phyloP scores from a whole-genome alignment of 2,888 invertebrate genomes.

The Candidula unifasciata region DNA sequence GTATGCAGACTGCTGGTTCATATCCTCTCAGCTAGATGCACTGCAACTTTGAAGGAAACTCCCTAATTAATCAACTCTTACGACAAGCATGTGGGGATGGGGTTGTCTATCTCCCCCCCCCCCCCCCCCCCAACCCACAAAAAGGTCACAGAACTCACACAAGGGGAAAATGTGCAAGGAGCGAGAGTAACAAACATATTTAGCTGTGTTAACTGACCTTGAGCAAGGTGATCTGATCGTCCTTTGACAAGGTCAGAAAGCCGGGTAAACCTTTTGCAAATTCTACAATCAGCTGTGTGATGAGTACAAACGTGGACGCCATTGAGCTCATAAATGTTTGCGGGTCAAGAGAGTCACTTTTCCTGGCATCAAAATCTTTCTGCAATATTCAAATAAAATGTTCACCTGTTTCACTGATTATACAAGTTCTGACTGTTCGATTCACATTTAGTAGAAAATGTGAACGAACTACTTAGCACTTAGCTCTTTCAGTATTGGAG shows the following conservation, averaged over 20 bases:
- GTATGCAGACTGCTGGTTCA: too few species aligned
- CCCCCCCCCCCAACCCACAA: too few species aligned
- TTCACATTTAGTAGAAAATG: too few species aligned
- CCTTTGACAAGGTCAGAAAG: slow-evolving; percentile 93
- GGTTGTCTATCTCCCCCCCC: too few species aligned
- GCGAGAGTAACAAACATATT: too few species aligned
- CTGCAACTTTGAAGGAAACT: too few species aligned
- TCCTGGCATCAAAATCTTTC: slow-evolving; percentile 41
- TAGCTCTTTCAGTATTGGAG: not conserved
- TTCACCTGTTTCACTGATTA: too few species aligned
- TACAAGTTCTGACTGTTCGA: not conserved
- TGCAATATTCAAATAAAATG: not conserved
- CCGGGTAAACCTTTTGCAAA: slow-evolving; percentile 98
- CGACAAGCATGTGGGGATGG: too few species aligned
- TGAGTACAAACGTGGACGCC: slow-evolving; percentile 97
- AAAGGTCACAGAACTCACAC: too few species aligned
- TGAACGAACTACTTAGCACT: not conserved
- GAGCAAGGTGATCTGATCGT: slow-evolving; percentile 96
- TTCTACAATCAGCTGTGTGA: slow-evolving; percentile 97
- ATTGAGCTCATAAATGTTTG: slow-evolving; percentile 88
- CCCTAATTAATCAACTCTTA: too few species aligned
- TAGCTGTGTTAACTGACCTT: slow-evolving; percentile 83
- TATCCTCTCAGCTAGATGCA: too few species aligned
- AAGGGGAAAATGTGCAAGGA: too few species aligned
- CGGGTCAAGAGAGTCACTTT: slow-evolving; percentile 47